Base-by-base conservation (phyloP, 2,888 invertebrate genomes). In the Diaprepes abbreviatus region DNA sequence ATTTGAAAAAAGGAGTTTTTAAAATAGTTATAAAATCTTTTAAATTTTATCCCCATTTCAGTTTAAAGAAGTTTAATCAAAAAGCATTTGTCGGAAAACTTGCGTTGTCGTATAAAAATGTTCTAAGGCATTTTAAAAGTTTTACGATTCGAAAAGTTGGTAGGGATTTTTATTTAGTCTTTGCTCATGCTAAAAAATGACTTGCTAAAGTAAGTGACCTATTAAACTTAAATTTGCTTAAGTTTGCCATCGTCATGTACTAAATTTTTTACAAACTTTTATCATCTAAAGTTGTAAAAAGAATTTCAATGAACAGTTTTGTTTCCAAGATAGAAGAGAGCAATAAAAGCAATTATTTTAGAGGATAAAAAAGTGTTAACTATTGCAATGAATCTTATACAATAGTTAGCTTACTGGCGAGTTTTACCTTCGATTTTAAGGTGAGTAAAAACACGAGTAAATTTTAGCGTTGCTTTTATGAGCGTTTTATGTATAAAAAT, bases 121-220 rank as follows among this genome's bases (percentile, higher is more conserved):
- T 68, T 48, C 68, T 43, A 21, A 67, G 52, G 28, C 64, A 54
- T 63, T 69, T 69, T 69, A 64, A 69, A 69, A 64, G 57, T 69
- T 68, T 69, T 31, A 24, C 58, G 58, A 64, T 69, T 64, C 57
- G 59, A 70, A 70, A 70, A 70, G 52, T 70, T 70, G 38, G 54
- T 24, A 57, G 45, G 48, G 54, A 70, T 60, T 70, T 66, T 70
- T 70, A 70, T 70, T 69, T 69, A 69, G 69, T 69, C 64, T 40
- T 43, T 69, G 64, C 69, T 59, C 40, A 54, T 21, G 52, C 50
- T 38, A 68, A 68, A 69, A 69, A 69, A 64, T 58, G 52, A 64
- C 58, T 69, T 35, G 64, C 63, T 60, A 43, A 75, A 76, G 72
- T 74, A 72, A 70, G 71, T 76, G 77, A 75, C 76, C 77, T 75